Percentiles rank a stretch among this genome's conserved stretches.
These are phyloP conservation scores for Philaenus spumarius DNA, from an alignment of 1,140 invertebrate genomes.

Conservation along the genomic window DNA sequence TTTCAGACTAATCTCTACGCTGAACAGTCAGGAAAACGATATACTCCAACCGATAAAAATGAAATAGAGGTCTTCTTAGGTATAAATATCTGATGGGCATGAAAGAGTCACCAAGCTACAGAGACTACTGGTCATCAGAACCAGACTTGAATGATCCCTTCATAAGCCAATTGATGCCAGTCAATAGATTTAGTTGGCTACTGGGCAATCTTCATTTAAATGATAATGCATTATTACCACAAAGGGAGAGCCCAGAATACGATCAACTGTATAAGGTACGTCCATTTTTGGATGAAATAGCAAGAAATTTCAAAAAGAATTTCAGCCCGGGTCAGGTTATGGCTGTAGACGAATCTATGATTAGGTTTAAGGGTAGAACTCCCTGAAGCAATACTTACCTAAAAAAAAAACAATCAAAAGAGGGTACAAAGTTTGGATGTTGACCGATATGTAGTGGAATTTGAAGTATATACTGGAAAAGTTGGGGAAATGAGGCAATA, in stretches of 20 bases:
- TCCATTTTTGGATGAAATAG: conserved; percentile 20
- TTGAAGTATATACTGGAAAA: conserved; percentile 29
- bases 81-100: conserved; percentile 34
- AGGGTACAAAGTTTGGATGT: conserved; percentile 29
- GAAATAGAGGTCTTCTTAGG: conserved; percentile 31
- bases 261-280: conserved; percentile 33
- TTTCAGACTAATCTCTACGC: conserved; percentile 28
- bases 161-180: conserved; percentile 36
- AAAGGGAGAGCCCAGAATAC: conserved; percentile 18
- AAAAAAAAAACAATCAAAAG: conserved; percentile 29
- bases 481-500: not conserved
- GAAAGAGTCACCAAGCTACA: conserved; percentile 28
- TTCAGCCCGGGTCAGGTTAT: conserved; percentile 16
- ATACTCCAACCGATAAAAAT: conserved; percentile 17
- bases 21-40: conserved; percentile 18
- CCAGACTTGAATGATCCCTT: conserved; percentile 34
- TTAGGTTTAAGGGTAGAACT: conserved; percentile 29
- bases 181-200: conserved; percentile 39
- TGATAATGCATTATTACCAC: conserved; percentile 28
- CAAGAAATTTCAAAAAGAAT: conserved; percentile 10
- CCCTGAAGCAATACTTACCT: conserved; percentile 30
- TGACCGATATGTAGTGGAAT: conserved; percentile 21
- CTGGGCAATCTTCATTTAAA: conserved; percentile 33
- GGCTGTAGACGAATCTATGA: conserved; percentile 31
- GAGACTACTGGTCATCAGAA: conserved; percentile 37